Base-by-base conservation (phyloP, 2,888 invertebrate species). In the Mimachlamys varia region DNA sequence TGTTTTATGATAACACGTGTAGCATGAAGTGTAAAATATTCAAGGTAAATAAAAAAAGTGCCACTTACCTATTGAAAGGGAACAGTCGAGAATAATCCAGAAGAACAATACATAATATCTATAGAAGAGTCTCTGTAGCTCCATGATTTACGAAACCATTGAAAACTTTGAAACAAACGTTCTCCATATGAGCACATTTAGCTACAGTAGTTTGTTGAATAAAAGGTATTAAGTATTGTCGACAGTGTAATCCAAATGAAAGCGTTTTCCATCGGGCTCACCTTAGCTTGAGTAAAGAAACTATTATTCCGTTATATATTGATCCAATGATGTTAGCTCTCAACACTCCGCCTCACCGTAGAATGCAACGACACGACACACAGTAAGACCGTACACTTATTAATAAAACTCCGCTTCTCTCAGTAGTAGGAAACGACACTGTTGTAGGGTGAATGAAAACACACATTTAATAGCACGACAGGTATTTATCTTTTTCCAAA, bases 101-200 rank as follows among this genome's bases (percentile, higher is more conserved):
- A 76, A 76, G 76, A 76, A 76, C 7, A 76, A 10, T 33, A 76
- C 33, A 76, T 76, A 76, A 15, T 76, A 76, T 76, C 76, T 76
- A 76, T 33, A 76, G 76, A 76, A 33, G 33, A 76, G 76, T 76
- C 76, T 76, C 13, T 76, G 76, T 76, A 76, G 33, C 33, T 76
- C 76, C 76, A 76, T 76, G 76, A 76, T 76, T 76, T 76, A 76
- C 5, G 76, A 76, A 76, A 76, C 76, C 76, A 76, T 76, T 22
- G 76, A 76, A 76, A 76, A 27, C 76, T 76, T 76, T 76, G 76
- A 76, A 76, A 58, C 22, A 58, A 76, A 33, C 76, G 76, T 76
- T 76, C 76, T 76, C 76, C 76, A 76, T 76, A 76, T 76, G 76
- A 76, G 76, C 76, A 76, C 76, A 76, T 76, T 76, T 76, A 76